Conservation (phyloP, 1,140 invertebrate species). For the Drosophila lacteicornis region DNA sequence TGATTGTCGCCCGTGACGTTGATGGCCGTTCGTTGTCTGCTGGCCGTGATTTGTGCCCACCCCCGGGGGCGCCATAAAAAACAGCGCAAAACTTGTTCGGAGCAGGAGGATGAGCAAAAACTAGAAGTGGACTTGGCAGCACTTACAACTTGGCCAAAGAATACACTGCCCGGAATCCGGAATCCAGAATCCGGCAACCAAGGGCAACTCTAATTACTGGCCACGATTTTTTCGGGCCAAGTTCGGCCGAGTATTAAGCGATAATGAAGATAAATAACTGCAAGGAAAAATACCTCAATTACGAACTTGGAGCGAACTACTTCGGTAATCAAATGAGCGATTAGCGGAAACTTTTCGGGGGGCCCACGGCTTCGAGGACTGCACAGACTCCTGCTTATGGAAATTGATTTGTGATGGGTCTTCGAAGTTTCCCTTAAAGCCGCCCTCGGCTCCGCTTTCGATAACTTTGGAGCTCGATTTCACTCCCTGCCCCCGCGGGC, state of each 20-base stretch:
- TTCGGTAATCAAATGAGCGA: conserved; percentile 80
- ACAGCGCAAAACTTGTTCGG: conserved; percentile 22
- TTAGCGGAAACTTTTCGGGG: conserved; percentile 60
- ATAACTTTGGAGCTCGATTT: conserved; percentile 12
- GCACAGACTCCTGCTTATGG: conserved; percentile 9
- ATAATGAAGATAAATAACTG: conserved; percentile 82
- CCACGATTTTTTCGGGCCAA: conserved; percentile 34
- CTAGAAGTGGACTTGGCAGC: conserved; percentile 54
- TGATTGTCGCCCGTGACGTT: conserved; percentile 72
- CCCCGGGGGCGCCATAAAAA: conserved; percentile 36
- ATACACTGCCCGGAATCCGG: conserved; percentile 33
- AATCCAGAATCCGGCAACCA: background rate
- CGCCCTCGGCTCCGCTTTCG: conserved; percentile 1
- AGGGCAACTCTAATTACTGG: conserved; percentile 41
- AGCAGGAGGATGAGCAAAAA: conserved; percentile 20
- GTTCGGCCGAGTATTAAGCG: conserved; percentile 68
- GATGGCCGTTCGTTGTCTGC: conserved; percentile 55
- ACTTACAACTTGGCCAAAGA: conserved; percentile 45
- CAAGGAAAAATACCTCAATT: conserved; percentile 76
- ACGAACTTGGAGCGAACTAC: conserved; percentile 72
- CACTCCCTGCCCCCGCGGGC: background rate
- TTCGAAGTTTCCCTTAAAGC: conserved; percentile 9
- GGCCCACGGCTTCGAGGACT: conserved; percentile 1
- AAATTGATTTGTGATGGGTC: conserved; percentile 30
- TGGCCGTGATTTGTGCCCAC: conserved; percentile 70